Percentiles rank a stretch among this genome's conserved stretches.
phyloP scores from a whole-genome alignment of 2,797 vertebrate species.

The Etheostoma perlongum region DNA sequence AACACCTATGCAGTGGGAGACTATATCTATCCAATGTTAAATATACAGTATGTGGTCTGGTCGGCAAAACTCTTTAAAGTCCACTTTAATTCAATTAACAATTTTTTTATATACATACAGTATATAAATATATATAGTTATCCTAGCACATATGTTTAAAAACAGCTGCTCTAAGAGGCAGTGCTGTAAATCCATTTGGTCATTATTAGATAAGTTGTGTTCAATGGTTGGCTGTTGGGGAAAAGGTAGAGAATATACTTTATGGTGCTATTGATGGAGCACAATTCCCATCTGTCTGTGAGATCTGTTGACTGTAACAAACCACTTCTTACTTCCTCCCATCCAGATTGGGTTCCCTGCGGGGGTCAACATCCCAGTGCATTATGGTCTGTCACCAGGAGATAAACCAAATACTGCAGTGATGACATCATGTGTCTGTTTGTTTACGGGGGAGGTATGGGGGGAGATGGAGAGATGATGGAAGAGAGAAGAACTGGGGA shows the following conservation, averaged over 20 bases:
- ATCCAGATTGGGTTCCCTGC: slow-evolving; percentile 37
- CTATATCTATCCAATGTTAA: background rate
- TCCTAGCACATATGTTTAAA: background rate
- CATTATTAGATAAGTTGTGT: slow-evolving; percentile 14
- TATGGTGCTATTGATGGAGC: slow-evolving; percentile 14
- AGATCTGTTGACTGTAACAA: slow-evolving; percentile 34
- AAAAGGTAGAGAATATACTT: slow-evolving; percentile 3
- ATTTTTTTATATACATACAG: background rate
- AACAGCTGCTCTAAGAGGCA: background rate
- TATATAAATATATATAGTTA: background rate
- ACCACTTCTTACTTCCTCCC: slow-evolving; percentile 61
- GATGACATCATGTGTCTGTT: slow-evolving; percentile 74
- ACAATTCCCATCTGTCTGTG: slow-evolving; percentile 50
- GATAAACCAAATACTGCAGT: slow-evolving; percentile 73
- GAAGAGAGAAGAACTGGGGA: slow-evolving; percentile 9
- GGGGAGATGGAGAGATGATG: slow-evolving; percentile 10
- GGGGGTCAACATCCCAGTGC: slow-evolving; percentile 55
- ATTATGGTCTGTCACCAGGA: slow-evolving; percentile 68
- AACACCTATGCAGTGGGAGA: background rate
- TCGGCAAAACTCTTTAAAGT: background rate
- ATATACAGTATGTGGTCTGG: background rate
- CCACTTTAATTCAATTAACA: background rate
- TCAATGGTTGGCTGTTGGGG: background rate
- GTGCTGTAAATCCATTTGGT: slow-evolving; percentile 24
- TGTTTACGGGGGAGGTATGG: slow-evolving; percentile 58